Evolutionary conservation across 2,113 vertebrate species (phyloP).

Genomic region (Poecilia latipinna): DNA sequence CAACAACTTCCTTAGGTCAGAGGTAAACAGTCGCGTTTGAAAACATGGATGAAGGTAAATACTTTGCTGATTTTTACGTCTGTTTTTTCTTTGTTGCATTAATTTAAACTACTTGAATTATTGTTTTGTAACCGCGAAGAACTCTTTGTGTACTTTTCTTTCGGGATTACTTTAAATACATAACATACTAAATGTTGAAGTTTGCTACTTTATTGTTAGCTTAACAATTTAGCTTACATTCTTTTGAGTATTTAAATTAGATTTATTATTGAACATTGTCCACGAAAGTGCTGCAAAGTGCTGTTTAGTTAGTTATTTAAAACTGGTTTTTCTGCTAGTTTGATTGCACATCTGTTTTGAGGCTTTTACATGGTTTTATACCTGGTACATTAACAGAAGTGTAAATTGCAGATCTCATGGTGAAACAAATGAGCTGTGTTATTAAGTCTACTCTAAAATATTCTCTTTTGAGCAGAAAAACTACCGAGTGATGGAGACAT

Average conservation of each 20-base stretch:
- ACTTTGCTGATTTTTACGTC: not conserved
- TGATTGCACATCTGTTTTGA: not conserved
- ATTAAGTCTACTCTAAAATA: not conserved
- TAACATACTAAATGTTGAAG: not conserved
- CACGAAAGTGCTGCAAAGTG: no score
- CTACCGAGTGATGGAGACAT: slow-evolving; percentile 69
- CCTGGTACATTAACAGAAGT: not conserved
- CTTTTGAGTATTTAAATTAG: not conserved
- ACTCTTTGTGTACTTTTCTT: not conserved
- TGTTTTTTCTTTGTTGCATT: not conserved
- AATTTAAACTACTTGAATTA: fast-evolving
- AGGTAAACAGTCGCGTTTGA: slow-evolving; percentile 47
- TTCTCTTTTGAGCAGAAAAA: slow-evolving; percentile 18
- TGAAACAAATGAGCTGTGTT: not conserved
- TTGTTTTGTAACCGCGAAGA: not conserved
- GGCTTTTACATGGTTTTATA: not conserved
- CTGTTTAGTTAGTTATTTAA: no score
- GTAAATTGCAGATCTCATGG: not conserved
- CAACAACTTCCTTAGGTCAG: slow-evolving; percentile 58
- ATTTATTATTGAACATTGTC: not conserved
- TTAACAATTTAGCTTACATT: not conserved
- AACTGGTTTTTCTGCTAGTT: not conserved
- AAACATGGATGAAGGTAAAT: slow-evolving; percentile 72
- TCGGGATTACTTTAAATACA: not conserved
- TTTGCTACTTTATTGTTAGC: not conserved